Evolutionary conservation across 2,797 vertebrate species (phyloP).

Genomic region (Muscicapa comitata): DNA sequence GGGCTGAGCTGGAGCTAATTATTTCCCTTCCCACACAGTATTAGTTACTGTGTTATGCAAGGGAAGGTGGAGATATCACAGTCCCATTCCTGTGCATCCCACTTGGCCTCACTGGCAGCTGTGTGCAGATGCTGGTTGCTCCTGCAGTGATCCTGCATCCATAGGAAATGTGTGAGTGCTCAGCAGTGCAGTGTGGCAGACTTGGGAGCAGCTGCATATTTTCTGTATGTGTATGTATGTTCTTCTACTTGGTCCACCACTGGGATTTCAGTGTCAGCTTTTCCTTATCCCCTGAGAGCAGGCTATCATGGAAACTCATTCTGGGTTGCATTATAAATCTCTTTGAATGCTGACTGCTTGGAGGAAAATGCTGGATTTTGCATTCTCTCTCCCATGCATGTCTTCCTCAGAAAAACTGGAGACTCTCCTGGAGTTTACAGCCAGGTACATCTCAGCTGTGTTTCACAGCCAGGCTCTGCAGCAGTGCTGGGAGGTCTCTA

Average conservation of each 20-base stretch:
- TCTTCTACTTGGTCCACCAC: background rate
- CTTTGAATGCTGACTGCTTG: background rate
- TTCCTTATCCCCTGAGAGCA: background rate
- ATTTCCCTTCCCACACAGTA: constrained; percentile 26
- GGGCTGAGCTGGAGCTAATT: background rate
- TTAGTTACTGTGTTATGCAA: constrained; percentile 13
- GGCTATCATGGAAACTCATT: background rate
- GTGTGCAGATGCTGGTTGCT: background rate
- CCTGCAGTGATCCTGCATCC: background rate
- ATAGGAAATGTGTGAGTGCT: background rate
- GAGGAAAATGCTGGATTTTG: background rate
- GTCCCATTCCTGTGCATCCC: background rate
- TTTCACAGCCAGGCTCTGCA: background rate
- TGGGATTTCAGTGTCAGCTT: background rate
- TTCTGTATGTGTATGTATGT: fast-evolving
- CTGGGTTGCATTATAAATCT: background rate
- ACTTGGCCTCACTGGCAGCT: background rate
- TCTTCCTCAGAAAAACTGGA: background rate
- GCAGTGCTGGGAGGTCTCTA: background rate
- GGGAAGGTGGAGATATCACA: background rate
- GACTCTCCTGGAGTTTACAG: background rate
- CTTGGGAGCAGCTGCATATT: background rate
- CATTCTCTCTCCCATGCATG: background rate
- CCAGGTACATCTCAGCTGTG: background rate
- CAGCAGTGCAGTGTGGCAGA: background rate